Percentiles rank a stretch among this genome's conserved stretches.
Conservation (phyloP, 2,113 vertebrate genomes). For the Lates calcarifer region DNA sequence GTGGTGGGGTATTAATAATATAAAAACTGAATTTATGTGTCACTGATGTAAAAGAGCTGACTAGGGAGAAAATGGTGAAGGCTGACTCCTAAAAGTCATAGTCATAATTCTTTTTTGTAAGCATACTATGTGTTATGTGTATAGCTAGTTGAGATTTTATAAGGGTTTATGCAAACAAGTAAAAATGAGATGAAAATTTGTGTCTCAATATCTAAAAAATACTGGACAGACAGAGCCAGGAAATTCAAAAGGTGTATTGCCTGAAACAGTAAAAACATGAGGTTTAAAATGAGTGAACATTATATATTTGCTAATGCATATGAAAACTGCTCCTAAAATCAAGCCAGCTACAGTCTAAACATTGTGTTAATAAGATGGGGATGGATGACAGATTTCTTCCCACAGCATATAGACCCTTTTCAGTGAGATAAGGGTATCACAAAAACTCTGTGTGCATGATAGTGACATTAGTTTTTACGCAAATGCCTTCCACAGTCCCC, state of each 20-base stretch:
- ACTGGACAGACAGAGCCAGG: not conserved
- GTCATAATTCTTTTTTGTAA: not conserved
- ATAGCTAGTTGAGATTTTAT: not conserved
- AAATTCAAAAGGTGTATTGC: not conserved
- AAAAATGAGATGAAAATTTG: not conserved
- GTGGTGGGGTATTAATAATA: not conserved
- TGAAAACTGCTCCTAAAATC: not conserved
- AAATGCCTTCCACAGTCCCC: not conserved
- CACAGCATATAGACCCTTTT: not conserved
- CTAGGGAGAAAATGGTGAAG: no score
- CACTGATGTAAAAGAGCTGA: conserved; percentile 1
- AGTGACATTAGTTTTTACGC: conserved; percentile 2
- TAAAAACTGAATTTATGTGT: not conserved
- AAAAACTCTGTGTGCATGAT: not conserved
- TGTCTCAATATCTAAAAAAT: not conserved
- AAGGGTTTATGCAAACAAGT: not conserved
- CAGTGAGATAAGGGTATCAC: not conserved
- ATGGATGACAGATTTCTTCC: not conserved
- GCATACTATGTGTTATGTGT: not conserved
- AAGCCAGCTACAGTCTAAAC: not conserved
- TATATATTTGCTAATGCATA: not conserved
- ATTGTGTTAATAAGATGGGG: not conserved
- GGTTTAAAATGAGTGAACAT: not conserved
- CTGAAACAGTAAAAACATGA: not conserved
- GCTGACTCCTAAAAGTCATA: not conserved